Percentiles rank a stretch among this genome's conserved stretches.
phyloP scores from a whole-genome alignment of 1,140 invertebrate species.

The Pachyrhynchus sulphureomaculatus region DNA sequence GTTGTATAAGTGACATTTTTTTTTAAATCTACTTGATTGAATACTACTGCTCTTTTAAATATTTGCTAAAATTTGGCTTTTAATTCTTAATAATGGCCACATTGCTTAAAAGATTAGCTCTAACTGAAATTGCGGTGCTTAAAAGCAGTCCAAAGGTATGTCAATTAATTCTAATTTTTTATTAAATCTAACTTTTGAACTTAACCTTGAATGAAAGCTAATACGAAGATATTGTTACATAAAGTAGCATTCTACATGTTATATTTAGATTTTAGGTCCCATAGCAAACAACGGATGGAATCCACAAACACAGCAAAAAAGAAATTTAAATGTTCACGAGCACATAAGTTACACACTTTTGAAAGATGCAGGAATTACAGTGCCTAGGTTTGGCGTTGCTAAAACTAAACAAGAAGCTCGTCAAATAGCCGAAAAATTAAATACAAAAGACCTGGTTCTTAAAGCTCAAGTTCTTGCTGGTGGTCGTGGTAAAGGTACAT shows the following conservation, averaged over 20 bases:
- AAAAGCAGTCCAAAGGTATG: slow-evolving; percentile 66
- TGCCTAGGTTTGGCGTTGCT: slow-evolving; percentile 92
- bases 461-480: slow-evolving; percentile 98
- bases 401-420: slow-evolving; percentile 80
- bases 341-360: slow-evolving; percentile 89
- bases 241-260: slow-evolving; percentile 11
- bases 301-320: slow-evolving; percentile 61
- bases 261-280: slow-evolving; percentile 54
- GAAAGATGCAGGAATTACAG: slow-evolving; percentile 81
- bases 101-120: slow-evolving; percentile 63
- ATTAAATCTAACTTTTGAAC: not conserved
- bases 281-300: slow-evolving; percentile 49
- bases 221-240: slow-evolving; percentile 14
- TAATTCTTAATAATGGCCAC: slow-evolving; percentile 70
- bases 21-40: too few relatives aligned
- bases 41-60: too few relatives aligned
- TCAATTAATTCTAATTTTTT: slow-evolving; percentile 47
- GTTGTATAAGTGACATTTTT: too few relatives aligned
- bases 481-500: slow-evolving; percentile 89
- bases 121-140: slow-evolving; percentile 62
- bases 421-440: slow-evolving; percentile 77
- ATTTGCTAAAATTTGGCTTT: too few relatives aligned
- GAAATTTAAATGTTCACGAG: slow-evolving; percentile 93
- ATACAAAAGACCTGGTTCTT: slow-evolving; percentile 85
- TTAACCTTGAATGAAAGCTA: not conserved